Conservation (phyloP, 64 coral and sea anemone genomes). For the Montipora cactus region DNA sequence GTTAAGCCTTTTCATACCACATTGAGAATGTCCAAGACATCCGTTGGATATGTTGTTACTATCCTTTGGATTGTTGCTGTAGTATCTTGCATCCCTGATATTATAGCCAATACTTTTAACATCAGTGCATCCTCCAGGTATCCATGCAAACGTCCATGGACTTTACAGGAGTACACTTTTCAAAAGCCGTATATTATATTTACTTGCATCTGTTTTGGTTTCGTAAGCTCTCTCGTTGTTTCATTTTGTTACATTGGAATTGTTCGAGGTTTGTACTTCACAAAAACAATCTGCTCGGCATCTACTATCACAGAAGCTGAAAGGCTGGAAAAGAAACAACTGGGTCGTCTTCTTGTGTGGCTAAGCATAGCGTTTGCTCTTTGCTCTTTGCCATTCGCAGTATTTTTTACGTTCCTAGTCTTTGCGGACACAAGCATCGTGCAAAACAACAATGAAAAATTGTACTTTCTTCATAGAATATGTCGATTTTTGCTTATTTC, state of each 20-base stretch:
- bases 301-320: not conserved
- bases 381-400: slow-evolving; percentile 33
- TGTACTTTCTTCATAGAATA: not conserved
- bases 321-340: slow-evolving; percentile 8
- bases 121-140: not conserved
- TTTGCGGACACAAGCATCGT: not conserved
- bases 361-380: not conserved
- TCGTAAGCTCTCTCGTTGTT: slow-evolving; percentile 6
- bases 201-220: slow-evolving; percentile 8
- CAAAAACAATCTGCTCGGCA: slow-evolving; percentile 38
- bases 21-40: not conserved
- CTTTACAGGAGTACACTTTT: slow-evolving; percentile 12
- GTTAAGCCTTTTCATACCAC: slow-evolving; percentile 22
- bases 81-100: slow-evolving; percentile 33
- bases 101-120: slow-evolving; percentile 15
- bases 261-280: slow-evolving; percentile 47
- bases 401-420: not conserved
- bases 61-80: slow-evolving; percentile 16
- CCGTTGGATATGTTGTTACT: slow-evolving; percentile 4
- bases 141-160: slow-evolving; percentile 24
- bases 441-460: not conserved
- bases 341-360: slow-evolving; percentile 37
- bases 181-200: slow-evolving; percentile 30
- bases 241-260: slow-evolving; percentile 40
- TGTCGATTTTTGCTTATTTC: slow-evolving; percentile 25